Evolutionary conservation across 2,888 invertebrate species (phyloP).

Genomic region (Neocrepidodera transversa): DNA sequence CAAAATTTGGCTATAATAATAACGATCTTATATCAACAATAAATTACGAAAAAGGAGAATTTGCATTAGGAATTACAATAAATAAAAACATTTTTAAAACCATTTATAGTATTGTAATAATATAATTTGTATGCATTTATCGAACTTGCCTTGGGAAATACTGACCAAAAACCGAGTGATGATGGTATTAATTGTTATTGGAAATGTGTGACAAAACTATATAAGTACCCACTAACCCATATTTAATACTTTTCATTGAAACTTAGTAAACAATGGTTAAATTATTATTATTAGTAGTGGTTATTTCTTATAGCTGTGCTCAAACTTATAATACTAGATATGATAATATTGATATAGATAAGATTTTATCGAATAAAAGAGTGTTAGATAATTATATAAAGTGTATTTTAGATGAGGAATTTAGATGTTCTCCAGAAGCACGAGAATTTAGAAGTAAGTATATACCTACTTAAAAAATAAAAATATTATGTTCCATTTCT

Average conservation of each 20-base stretch:
- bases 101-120: too few relatives aligned
- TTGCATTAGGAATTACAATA: too few relatives aligned
- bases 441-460: slow-evolving; percentile 63
- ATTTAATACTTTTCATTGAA: neutral
- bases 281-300: slow-evolving; percentile 14
- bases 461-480: neutral
- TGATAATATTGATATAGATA: slow-evolving; percentile 66
- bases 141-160: neutral
- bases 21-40: too few relatives aligned
- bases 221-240: neutral
- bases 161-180: neutral
- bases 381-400: slow-evolving; percentile 71
- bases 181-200: neutral
- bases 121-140: neutral
- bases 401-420: slow-evolving; percentile 69
- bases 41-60: too few relatives aligned
- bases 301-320: slow-evolving; percentile 17
- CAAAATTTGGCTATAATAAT: too few relatives aligned
- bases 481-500: neutral
- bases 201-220: neutral
- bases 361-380: slow-evolving; percentile 69
- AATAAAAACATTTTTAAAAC: too few relatives aligned
- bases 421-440: slow-evolving; percentile 70
- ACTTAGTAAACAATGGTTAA: too few relatives aligned
- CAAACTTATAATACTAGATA: slow-evolving; percentile 42